Base-by-base conservation (phyloP, 2,888 invertebrate species). In the Megaustenia siamemsis region DNA sequence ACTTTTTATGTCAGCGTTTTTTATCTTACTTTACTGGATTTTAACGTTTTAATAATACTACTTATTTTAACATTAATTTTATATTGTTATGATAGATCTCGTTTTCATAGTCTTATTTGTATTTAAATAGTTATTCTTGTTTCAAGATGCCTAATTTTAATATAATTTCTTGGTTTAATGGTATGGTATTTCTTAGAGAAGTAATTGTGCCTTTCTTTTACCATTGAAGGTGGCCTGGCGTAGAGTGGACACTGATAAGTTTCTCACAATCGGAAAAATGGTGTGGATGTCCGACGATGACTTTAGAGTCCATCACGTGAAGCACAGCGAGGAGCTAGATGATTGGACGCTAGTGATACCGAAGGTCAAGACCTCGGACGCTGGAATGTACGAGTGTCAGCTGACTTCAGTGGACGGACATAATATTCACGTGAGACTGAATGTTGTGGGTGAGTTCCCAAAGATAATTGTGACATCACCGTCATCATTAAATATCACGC, bases 331-430 rank as follows among this genome's bases (percentile, higher is more conserved):
- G 12, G 85, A 82, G 40, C 63, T 80, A n/a, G 80, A 80, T 6
- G 86, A 87, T 45, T 88, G 88, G 86, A 88, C 88, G 75, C 86
- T 90, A 53, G 82, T 90, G 8, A 82, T 90, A 45, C 86, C 86
- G 60, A 86, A 88, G 21, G 89, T 88, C 68, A 83, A 84, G 53
- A 87, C 88, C 24, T 63, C 79, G 0, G 88, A 90, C 71, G 86
- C 88, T 0, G 89, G 89, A 1, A 84, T 85, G 15, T 90, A 89
- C 82, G 89, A 90, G 63, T 90, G 89, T 56, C 89, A 90, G 85
- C 86, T 90, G 35, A 89, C 88, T 18, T 83, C 89, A 28, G 81
- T 82, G 1, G 84, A 73, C 3, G 88, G 87, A 15, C 86, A 86
- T 60, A 81, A 86, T 60, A 86, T 85, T 49, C 87, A 88, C 68